Conservation (phyloP, 2,113 vertebrate genomes). For the Seriola dumerili region DNA sequence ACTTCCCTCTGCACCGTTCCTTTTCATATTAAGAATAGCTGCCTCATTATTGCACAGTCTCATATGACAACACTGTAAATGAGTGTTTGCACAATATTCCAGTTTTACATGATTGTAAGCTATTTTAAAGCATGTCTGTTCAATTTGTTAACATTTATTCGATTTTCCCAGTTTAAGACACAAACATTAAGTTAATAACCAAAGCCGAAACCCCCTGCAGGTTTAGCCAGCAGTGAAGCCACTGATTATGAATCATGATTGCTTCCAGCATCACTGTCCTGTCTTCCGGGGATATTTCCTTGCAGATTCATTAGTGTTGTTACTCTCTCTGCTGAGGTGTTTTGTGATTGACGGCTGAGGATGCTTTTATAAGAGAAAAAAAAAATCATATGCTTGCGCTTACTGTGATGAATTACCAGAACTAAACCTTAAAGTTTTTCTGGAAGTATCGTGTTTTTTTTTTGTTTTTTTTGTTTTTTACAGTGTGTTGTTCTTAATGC, state of each 20-base stretch:
- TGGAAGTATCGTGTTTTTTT: neutral
- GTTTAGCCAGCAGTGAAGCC: conserved; percentile 24
- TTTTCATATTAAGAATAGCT: neutral
- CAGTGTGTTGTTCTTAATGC: neutral
- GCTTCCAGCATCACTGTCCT: neutral
- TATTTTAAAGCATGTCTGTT: conserved; percentile 36
- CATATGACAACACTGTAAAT: conserved; percentile 6
- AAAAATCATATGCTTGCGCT: conserved; percentile 25
- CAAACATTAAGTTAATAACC: conserved; percentile 40
- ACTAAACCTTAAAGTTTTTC: conserved; percentile 16
- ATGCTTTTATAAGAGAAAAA: conserved; percentile 19
- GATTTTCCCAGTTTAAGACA: conserved; percentile 27
- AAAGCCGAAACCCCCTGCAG: conserved; percentile 40
- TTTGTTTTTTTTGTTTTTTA: neutral
- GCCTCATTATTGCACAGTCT: neutral
- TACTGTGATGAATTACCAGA: conserved; percentile 26
- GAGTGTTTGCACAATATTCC: neutral
- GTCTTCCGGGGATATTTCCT: conserved; percentile 16
- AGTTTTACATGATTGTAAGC: neutral
- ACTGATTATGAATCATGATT: conserved; percentile 50
- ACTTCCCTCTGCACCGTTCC: neutral
- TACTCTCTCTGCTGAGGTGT: conserved; percentile 17
- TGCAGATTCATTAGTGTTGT: conserved; percentile 25
- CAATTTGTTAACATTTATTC: conserved; percentile 48
- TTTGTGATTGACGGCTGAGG: conserved; percentile 53